A percentile compares a stretch with the other conserved stretches of the same genome.
phyloP scores from a whole-genome alignment of 2,888 invertebrate species.

The Zhuqinia jingwanae region DNA sequence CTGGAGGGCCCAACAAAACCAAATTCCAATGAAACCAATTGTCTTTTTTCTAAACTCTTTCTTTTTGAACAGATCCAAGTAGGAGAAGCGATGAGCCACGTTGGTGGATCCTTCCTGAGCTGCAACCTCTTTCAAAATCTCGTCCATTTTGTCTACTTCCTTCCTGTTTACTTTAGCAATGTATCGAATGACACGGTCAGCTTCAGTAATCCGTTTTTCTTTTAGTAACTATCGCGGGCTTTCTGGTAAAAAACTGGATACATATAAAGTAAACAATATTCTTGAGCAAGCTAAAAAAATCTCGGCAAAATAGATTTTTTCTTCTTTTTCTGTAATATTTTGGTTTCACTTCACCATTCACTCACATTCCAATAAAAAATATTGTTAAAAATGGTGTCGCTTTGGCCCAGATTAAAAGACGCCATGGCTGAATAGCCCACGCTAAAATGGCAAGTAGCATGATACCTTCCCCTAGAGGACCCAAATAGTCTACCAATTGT shows the following conservation, averaged over 20 bases:
- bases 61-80: conserved; percentile 73
- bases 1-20: conserved; percentile 75
- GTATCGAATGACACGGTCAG: conserved; percentile 70
- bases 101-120: conserved; percentile 59
- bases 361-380: background rate
- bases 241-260: conserved; percentile 74
- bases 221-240: conserved; percentile 75
- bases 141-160: conserved; percentile 44
- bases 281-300: too few species aligned
- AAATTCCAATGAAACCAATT: conserved; percentile 74
- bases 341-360: too few species aligned
- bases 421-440: conserved; percentile 69
- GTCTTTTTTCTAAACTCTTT: conserved; percentile 70
- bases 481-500: conserved; percentile 70
- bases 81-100: conserved; percentile 61
- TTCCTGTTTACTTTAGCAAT: conserved; percentile 75
- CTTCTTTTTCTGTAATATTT: too few species aligned
- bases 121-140: conserved; percentile 63
- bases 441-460: conserved; percentile 72
- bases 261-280: background rate
- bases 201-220: conserved; percentile 71
- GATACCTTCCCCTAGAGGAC: conserved; percentile 76
- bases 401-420: conserved; percentile 68
- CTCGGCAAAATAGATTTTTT: too few species aligned
- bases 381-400: too few species aligned